phyloP scores from a whole-genome alignment of 2,113 vertebrate genomes.

The Tragelaphus strepsiceros region DNA sequence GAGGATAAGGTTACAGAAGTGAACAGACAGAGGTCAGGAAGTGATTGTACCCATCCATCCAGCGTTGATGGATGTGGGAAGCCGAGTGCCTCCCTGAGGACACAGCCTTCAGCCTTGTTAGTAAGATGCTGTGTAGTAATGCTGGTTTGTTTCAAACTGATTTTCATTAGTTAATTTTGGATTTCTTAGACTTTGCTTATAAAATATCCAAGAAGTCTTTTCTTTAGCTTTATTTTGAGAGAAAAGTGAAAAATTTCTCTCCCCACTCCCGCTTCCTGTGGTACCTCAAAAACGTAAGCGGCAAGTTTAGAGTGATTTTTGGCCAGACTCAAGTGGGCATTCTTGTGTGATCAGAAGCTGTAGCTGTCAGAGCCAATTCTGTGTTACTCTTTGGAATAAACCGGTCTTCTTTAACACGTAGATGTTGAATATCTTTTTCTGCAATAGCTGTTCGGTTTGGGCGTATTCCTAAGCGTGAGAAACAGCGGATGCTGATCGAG shows the following conservation, averaged over 20 bases:
- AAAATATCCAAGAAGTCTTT: not conserved
- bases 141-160: not conserved
- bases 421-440: constrained; percentile 32
- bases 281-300: not conserved
- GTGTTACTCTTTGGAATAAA: not conserved
- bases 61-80: not conserved
- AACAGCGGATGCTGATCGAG: constrained; percentile 97
- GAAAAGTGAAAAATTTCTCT: not conserved
- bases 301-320: constrained; percentile 4
- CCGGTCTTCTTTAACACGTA: constrained; percentile 2
- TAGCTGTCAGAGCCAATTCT: not conserved
- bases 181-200: constrained; percentile 52
- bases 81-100: not conserved
- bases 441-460: constrained; percentile 94
- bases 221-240: not conserved
- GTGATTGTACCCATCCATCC: not conserved
- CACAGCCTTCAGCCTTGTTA: not conserved
- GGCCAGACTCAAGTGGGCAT: not conserved
- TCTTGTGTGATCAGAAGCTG: not conserved
- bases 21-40: not conserved
- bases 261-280: not conserved
- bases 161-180: constrained; percentile 66
- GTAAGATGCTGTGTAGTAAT: not conserved
- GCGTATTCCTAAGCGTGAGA: constrained; percentile 97
- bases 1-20: not conserved